Percentiles rank a stretch among this genome's conserved stretches.
Conservation (phyloP, 2,888 invertebrate species). For the Cryptocheilus praepositus region DNA sequence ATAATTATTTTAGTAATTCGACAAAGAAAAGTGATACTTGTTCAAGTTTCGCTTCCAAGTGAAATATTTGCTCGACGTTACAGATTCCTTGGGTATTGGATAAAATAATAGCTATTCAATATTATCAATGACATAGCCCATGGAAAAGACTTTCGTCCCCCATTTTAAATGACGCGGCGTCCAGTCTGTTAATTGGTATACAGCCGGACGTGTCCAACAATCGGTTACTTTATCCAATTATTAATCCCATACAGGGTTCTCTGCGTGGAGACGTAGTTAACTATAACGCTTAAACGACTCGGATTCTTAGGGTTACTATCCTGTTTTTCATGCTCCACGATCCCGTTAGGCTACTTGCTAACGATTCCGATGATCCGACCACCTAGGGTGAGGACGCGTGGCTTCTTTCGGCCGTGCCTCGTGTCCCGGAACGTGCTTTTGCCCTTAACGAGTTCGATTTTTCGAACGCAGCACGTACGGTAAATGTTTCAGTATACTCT, state of each 20-base stretch:
- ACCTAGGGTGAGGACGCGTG: conserved; percentile 65
- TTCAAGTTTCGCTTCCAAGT: no score
- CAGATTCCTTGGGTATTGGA: no score
- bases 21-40: no score
- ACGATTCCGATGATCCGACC: conserved; percentile 60
- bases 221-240: conserved; percentile 41
- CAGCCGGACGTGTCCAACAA: conserved; percentile 16
- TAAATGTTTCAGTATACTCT: no score
- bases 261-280: conserved; percentile 38
- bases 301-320: conserved; percentile 41
- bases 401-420: conserved; percentile 41
- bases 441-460: conserved; percentile 61
- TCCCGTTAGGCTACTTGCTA: conserved; percentile 67
- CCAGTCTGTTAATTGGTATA: no score
- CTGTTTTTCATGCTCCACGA: conserved; percentile 55
- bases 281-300: conserved; percentile 51
- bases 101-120: no score
- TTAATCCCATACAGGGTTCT: conserved; percentile 33
- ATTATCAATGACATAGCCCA: no score
- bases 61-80: no score
- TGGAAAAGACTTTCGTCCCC: no score
- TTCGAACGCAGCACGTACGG: conserved; percentile 26
- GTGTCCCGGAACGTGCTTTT: conserved; percentile 48
- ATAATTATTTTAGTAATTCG: no score
- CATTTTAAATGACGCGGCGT: no score